Evolutionary conservation across 2,888 invertebrate species (phyloP).

Genomic region (Aphelenchoides bicaudatus): DNA sequence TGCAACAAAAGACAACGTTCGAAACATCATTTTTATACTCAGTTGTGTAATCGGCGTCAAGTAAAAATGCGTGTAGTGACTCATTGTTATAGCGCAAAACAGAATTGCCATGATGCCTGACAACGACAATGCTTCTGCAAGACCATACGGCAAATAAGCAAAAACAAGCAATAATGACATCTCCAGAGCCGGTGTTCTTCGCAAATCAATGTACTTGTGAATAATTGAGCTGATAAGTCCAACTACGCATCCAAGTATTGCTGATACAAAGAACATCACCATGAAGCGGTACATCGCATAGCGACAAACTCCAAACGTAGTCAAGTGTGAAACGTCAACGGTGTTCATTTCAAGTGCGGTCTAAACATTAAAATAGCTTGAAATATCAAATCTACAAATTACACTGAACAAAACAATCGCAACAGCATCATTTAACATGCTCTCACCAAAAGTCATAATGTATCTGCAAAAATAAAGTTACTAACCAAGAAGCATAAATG

Average conservation of each 20-base stretch:
- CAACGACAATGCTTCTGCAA: conserved; percentile 91
- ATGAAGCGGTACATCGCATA: conserved; percentile 77
- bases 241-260: conserved; percentile 89
- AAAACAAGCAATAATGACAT: conserved; percentile 98
- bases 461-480: too few species aligned
- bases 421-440: conserved; percentile 82
- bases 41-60: conserved; percentile 96
- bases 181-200: conserved; percentile 94
- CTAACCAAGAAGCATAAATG: too few species aligned
- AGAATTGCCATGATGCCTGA: conserved; percentile 98
- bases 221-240: conserved; percentile 83
- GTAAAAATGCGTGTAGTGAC: conserved; percentile 97
- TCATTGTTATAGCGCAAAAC: conserved; percentile 98
- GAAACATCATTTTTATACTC: conserved; percentile 97
- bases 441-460: conserved; percentile 97
- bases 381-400: too few species aligned
- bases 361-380: too few species aligned
- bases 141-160: conserved; percentile 93
- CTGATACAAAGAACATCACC: conserved; percentile 96
- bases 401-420: conserved; percentile 93
- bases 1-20: conserved; percentile 90
- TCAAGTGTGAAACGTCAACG: conserved; percentile 25
- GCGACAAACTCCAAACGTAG: conserved; percentile 30
- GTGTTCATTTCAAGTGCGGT: conserved; percentile 46
- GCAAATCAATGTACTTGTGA: conserved; percentile 87